Evolutionary conservation across 2,113 vertebrate genomes (phyloP).

Genomic region (Rhabdornis inornatus): DNA sequence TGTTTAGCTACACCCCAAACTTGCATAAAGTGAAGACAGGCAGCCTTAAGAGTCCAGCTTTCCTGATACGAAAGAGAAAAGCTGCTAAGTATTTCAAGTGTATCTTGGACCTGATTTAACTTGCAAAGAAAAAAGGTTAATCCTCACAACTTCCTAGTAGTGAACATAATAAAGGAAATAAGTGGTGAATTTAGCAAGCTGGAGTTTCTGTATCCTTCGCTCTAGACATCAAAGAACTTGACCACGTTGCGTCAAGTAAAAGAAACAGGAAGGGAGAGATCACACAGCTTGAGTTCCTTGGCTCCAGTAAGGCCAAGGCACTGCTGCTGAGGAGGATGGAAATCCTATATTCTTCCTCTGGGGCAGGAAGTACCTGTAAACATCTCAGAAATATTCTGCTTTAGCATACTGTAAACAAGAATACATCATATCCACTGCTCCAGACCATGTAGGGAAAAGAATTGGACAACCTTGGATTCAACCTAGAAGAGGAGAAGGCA

Average conservation of each 20-base stretch:
- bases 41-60: background rate
- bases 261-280: constrained; percentile 77
- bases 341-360: constrained; percentile 74
- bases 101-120: background rate
- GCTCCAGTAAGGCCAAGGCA: constrained; percentile 64
- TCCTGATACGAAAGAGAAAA: background rate
- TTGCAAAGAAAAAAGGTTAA: background rate
- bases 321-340: constrained; percentile 67
- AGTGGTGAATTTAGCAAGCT: constrained; percentile 61
- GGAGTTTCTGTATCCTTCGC: constrained; percentile 63
- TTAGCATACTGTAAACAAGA: constrained; percentile 63
- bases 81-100: background rate
- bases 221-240: constrained; percentile 73
- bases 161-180: constrained; percentile 67
- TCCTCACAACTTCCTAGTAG: constrained; percentile 25
- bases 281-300: constrained; percentile 67
- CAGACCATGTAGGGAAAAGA: constrained; percentile 54
- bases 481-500: constrained; percentile 13
- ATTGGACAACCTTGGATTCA: constrained; percentile 37
- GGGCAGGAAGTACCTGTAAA: constrained; percentile 73
- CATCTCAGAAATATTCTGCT: constrained; percentile 65
- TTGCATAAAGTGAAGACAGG: background rate
- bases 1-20: background rate
- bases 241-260: constrained; percentile 65
- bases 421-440: constrained; percentile 53